Base-by-base conservation (phyloP, 2,797 vertebrate species). In the Tokudaia tokunoshimensis region DNA sequence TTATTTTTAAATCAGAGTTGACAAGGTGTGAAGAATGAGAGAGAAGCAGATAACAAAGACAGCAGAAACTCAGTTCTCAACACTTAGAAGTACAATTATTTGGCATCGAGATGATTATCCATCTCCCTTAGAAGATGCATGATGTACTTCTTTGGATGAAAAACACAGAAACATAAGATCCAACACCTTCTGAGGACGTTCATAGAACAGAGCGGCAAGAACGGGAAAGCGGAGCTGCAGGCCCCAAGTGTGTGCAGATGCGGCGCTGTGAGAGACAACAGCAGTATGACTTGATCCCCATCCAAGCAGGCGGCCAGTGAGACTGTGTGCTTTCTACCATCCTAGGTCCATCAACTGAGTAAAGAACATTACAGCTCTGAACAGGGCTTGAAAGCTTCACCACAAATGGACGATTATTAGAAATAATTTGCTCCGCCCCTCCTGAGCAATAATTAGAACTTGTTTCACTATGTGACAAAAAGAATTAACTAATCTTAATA, bases 341-440 rank as follows among this genome's bases (percentile, higher is more conserved):
- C 41, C 8, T 67, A 63, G 41, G 20, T n/a, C n/a, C 79, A 70
- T 79, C 29, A 88, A 90, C 20, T 70, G 79, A 92, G 2, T 15
- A 67, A n/a, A 59, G 55, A 75, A 82, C 20, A 9, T 63, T 61
- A 79, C 2, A 87, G n/a, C 6, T 94, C 10, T 50, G 94, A 95
- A 80, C 4, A 75, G 4, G 87, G 4, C 59, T 80, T 52, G 26
- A 83, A 81, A 76, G 89, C 34, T 87, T 89, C 47, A 37, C 15
- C 7, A 93, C 47, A 85, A 63, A 91, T 88, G 5, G 29, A 52
- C 65, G 89, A 44, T 79, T 20, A 15, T 24, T 52, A 85, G 59
- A 91, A 97, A 89, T 78, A 93, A 89, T 0, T 12, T 83, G 26
- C n/a, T 93, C 94, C 70, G 89, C 65, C 50, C n/a, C 83, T 94